Evolutionary conservation across 1,140 invertebrate genomes (phyloP), one percentile per base, ranked within the genome.

Genomic region (Bradysia coprophila): DNA sequence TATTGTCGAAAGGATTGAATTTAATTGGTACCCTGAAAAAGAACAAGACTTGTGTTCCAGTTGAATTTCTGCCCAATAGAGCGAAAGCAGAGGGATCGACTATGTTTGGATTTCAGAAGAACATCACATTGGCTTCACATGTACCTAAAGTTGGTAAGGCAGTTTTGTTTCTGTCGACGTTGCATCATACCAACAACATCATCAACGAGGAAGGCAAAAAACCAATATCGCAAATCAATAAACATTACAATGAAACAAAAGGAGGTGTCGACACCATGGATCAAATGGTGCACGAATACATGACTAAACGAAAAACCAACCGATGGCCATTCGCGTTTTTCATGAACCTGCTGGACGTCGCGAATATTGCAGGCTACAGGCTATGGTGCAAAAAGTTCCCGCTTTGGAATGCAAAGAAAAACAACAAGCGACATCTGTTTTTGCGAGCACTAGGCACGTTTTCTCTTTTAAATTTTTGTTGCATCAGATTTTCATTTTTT

Each of bases 241-340:
- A 19, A 20, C 43, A 10, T 32, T 38, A 46, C 38, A 43, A 46
- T 28, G 19, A 16, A 9, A 41, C 43, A 6, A 45, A 45, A 34
- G 40, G 43, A 9, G 43, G 39, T 42, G 63, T 67, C 1, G 63
- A 66, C 44, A 53, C 48, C 6, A 41, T 66, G 13, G 60, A 67
- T 43, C 51, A 65, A 43, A 51, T 51, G 48, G 45, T 50, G 42
- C 15, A 34, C 15, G 46, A 46, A 24, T 55, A 53, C 43, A 48
- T 39, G 15, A 44, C 42, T 4, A 38, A 48, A 10, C 42, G 49
- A 39, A 13, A 44, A 41, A 52, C 49, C 39, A 45, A 46, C 22
- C 33, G 51, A 38, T 59, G 53, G 51, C 48, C 53, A 15, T 23
- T 55, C 23, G 52, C 50, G 20, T 45, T 58, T 18, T 56, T 57